A percentile compares a stretch with the other conserved stretches of the same genome.
These are phyloP conservation scores for Notolabrus celidotus DNA, from an alignment of 2,797 vertebrate species.

Conservation along the genomic window DNA sequence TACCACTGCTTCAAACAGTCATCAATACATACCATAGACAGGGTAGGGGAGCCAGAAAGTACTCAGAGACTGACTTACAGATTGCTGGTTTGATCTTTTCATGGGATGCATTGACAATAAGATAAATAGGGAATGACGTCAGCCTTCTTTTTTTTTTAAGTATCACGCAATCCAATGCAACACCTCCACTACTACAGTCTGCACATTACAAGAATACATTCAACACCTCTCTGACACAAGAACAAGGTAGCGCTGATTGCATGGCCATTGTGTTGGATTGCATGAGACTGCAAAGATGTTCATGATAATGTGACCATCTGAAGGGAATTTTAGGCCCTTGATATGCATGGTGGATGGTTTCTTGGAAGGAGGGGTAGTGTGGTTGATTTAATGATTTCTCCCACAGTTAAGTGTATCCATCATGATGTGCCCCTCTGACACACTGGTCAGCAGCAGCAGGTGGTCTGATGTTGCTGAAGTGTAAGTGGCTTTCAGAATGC, in stretches of 20 bases:
- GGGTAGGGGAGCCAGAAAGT: not conserved
- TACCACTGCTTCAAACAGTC: not conserved
- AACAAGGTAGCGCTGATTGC: slow-evolving; percentile 24
- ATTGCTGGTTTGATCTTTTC: slow-evolving; percentile 7
- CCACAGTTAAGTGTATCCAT: slow-evolving; percentile 73
- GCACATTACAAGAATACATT: not conserved
- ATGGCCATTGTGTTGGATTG: slow-evolving; percentile 15
- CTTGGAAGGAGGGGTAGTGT: slow-evolving; percentile 39
- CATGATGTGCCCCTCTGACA: slow-evolving; percentile 66
- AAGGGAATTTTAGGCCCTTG: slow-evolving; percentile 24
- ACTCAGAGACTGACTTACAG: not conserved
- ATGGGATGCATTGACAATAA: not conserved
- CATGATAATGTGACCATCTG: not conserved
- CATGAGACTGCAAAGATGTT: slow-evolving; percentile 15
- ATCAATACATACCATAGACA: not conserved
- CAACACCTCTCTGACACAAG: not conserved
- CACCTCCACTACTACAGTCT: not conserved
- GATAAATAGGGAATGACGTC: not conserved
- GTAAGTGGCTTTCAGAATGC: slow-evolving; percentile 83
- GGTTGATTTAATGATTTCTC: slow-evolving; percentile 72
- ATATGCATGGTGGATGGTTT: slow-evolving; percentile 14
- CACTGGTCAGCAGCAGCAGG: slow-evolving; percentile 79
- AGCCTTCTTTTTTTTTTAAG: slow-evolving; percentile 9
- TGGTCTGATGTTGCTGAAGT: slow-evolving; percentile 77
- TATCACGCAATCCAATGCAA: slow-evolving; percentile 22